These are phyloP conservation scores for Caloenas nicobarica DNA, from an alignment of 2,113 vertebrate species.

Conservation along the genomic window DNA sequence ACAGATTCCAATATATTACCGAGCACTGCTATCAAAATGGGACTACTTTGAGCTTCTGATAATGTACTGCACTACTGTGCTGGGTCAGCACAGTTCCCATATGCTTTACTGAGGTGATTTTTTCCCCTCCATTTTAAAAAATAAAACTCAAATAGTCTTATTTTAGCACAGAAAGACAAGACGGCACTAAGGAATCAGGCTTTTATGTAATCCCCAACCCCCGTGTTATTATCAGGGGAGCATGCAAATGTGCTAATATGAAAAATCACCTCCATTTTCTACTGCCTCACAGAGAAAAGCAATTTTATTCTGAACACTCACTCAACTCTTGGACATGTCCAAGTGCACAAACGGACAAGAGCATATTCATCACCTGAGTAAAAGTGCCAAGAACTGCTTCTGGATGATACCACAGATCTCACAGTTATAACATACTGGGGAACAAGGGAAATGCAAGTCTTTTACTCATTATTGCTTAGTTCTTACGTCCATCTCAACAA, in stretches of 20 bases:
- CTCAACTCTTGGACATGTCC: conserved; percentile 7
- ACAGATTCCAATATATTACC: conserved; percentile 3
- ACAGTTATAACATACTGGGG: background rate
- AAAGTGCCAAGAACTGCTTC: conserved; percentile 1
- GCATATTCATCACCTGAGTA: background rate
- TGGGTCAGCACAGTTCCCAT: background rate
- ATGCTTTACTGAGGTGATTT: background rate
- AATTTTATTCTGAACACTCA: conserved; percentile 35
- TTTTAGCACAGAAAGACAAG: background rate
- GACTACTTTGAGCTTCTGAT: conserved; percentile 12
- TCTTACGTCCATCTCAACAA: background rate
- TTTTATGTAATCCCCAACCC: background rate
- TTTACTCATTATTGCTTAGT: background rate
- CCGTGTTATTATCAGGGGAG: background rate
- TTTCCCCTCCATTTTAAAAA: background rate
- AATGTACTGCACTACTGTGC: background rate
- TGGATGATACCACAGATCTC: background rate
- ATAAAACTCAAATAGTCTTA: conserved; percentile 8
- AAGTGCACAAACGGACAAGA: background rate
- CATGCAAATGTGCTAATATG: background rate
- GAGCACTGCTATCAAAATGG: conserved; percentile 6
- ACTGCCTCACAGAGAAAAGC: conserved; percentile 19
- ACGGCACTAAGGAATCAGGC: background rate
- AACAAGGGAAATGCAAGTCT: background rate
- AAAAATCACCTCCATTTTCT: conserved; percentile 45